Percentiles rank a stretch among this genome's conserved stretches.
Conservation (phyloP, 2,113 vertebrate species). For the Chrysochloris asiatica region DNA sequence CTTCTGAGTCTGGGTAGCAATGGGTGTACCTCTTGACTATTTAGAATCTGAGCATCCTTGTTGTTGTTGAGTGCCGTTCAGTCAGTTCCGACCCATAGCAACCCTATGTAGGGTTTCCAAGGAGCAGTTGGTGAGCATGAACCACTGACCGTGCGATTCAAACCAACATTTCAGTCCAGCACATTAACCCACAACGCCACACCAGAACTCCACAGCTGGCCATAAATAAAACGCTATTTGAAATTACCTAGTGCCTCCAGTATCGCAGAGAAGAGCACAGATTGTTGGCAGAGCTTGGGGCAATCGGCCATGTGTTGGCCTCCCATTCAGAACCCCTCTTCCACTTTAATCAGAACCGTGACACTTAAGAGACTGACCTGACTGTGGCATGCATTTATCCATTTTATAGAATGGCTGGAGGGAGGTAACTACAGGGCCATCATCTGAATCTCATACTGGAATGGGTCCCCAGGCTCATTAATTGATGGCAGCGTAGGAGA, state of each 20-base stretch:
- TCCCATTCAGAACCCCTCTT: slow-evolving; percentile 24
- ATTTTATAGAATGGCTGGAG: slow-evolving; percentile 48
- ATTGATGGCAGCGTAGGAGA: slow-evolving; percentile 29
- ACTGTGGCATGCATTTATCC: slow-evolving; percentile 27
- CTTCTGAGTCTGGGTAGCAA: not conserved
- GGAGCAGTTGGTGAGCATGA: too few relatives aligned
- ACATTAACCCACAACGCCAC: too few relatives aligned
- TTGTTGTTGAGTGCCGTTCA: too few relatives aligned
- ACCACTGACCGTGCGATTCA: too few relatives aligned
- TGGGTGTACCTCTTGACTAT: not conserved
- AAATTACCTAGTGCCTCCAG: slow-evolving; percentile 5
- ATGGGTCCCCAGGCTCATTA: slow-evolving; percentile 36
- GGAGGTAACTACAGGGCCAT: slow-evolving; percentile 39
- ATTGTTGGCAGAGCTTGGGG: not conserved
- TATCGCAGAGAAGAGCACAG: slow-evolving; percentile 14
- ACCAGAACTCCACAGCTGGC: too few relatives aligned
- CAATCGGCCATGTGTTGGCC: not conserved
- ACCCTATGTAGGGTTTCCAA: too few relatives aligned
- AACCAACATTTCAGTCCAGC: too few relatives aligned
- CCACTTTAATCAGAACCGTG: slow-evolving; percentile 60
- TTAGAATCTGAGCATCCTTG: not conserved
- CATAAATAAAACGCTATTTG: slow-evolving; percentile 50
- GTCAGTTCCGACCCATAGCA: too few relatives aligned
- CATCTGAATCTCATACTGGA: slow-evolving; percentile 51
- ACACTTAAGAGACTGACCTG: slow-evolving; percentile 19